Evolutionary conservation across 2,888 invertebrate species (phyloP), one percentile per base, ranked within the genome.

Genomic region (Leucophora obtusa): DNA sequence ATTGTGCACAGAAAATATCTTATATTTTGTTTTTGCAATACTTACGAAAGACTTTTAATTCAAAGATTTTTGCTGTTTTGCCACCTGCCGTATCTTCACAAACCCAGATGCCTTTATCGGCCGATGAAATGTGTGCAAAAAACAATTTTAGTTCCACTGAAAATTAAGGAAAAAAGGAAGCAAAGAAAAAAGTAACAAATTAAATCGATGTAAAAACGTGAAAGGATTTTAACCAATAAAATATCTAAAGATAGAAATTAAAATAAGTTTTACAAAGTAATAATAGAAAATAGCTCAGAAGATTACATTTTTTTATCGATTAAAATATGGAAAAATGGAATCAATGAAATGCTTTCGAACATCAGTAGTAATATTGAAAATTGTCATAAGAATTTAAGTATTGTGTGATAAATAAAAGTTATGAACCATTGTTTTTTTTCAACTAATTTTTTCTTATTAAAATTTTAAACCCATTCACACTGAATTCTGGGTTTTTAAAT

Each of bases 51-150:
- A 91, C 89, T 84, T 89, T 88, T 87, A 91, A 87, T 82, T 89
- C 87, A 84, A 89, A 90, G 54, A 87, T 86, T 85, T 88, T 89
- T 82, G 84, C 85, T 43, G 81, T 69, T 72, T 70, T 82, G 17
- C 56, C 80, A 71, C 82, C 82, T 54, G 82, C 85, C 43, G 87
- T 87, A 43, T 89, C 88, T 68, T 89, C 88, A 85, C 92, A 92
- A 21, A 88, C 89, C 90, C 92, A 92, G 74, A 89, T 89, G 58
- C 92, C 92, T 83, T 89, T 89, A 85, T 92, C 92, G 79, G 89
- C 87, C 82, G 88, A 86, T 58, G 87, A 84, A 83, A 91, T 91
- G 84, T 89, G 91, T 82, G 91, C 90, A 82, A 92, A 91, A 78
- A 92, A 89, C 69, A 92, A 87, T 82, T 91, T 90, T 83, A 89